A percentile compares a stretch with the other conserved stretches of the same genome.
phyloP scores from a whole-genome alignment of 2,888 invertebrate genomes.

The Masnerella sp. region DNA sequence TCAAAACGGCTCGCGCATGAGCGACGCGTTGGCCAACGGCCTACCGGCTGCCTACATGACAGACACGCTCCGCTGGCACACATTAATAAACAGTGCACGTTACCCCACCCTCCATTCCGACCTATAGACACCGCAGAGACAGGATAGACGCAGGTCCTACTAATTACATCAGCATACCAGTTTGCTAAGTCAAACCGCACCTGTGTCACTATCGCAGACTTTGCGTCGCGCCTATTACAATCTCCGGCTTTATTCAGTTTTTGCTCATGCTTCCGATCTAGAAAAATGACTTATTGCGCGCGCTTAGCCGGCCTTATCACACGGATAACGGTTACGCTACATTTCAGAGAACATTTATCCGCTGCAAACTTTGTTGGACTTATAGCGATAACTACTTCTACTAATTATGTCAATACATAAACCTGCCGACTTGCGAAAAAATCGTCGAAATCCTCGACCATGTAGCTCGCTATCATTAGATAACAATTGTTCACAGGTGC shows the following conservation, averaged over 20 bases:
- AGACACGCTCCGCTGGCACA: constrained; percentile 71
- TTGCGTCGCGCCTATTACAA: constrained; percentile 51
- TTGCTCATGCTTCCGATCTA: constrained; percentile 7
- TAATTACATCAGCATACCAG: constrained; percentile 75
- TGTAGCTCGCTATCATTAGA: no score
- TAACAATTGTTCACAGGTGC: no score
- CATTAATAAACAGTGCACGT: constrained; percentile 69
- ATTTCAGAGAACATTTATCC: no score
- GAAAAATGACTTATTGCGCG: constrained; percentile 37
- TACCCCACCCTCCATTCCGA: constrained; percentile 39
- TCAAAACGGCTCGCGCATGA: constrained; percentile 62
- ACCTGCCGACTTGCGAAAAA: no score
- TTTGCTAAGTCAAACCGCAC: constrained; percentile 71
- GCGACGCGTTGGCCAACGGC: no score
- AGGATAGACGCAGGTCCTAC: constrained; percentile 66
- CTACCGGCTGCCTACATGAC: constrained; percentile 68
- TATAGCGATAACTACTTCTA: no score
- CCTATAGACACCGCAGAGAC: constrained; percentile 57
- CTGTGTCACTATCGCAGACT: constrained; percentile 67
- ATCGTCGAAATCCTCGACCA: no score
- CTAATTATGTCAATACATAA: no score
- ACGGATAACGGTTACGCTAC: no score
- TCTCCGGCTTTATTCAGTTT: constrained; percentile 23
- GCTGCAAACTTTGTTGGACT: no score
- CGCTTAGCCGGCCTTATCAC: no score